Evolutionary conservation across 1,140 invertebrate genomes (phyloP).

Genomic region (Diachasma alloeum): DNA sequence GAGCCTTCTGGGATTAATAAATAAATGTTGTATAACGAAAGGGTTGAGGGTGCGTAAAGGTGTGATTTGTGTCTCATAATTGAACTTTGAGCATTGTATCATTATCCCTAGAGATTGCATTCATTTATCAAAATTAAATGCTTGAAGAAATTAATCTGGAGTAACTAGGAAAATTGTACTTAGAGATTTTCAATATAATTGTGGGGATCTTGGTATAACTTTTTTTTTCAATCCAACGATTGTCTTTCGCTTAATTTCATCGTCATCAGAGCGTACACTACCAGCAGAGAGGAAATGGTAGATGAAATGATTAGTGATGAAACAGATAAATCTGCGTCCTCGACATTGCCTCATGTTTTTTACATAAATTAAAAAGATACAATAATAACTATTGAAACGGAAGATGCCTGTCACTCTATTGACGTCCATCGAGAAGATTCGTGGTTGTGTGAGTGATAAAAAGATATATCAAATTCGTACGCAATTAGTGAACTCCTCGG

Average conservation of each 20-base stretch:
- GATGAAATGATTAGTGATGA: neutral
- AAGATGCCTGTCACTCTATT: neutral
- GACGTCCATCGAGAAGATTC: slow-evolving; percentile 13
- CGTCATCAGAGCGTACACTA: neutral
- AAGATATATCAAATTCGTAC: neutral
- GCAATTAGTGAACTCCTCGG: neutral
- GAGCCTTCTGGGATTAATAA: neutral
- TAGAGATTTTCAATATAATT: neutral
- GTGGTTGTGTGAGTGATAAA: slow-evolving; percentile 12
- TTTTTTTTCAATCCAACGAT: too few relatives aligned
- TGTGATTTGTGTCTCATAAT: neutral
- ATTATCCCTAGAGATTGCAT: neutral
- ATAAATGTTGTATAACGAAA: neutral
- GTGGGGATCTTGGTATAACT: too few relatives aligned
- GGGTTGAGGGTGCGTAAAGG: neutral
- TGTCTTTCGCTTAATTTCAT: too few relatives aligned
- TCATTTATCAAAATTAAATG: neutral
- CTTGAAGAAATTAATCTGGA: neutral
- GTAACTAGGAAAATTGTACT: neutral
- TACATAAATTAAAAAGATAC: neutral
- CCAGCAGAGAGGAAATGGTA: neutral
- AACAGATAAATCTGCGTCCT: neutral
- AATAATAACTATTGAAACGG: neutral
- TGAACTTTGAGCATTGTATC: neutral
- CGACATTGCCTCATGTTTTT: slow-evolving; percentile 7